A percentile compares a stretch with the other conserved stretches of the same genome.
Conservation (phyloP, 1,140 invertebrate species). For the Macrobrachium rosenbergii region DNA sequence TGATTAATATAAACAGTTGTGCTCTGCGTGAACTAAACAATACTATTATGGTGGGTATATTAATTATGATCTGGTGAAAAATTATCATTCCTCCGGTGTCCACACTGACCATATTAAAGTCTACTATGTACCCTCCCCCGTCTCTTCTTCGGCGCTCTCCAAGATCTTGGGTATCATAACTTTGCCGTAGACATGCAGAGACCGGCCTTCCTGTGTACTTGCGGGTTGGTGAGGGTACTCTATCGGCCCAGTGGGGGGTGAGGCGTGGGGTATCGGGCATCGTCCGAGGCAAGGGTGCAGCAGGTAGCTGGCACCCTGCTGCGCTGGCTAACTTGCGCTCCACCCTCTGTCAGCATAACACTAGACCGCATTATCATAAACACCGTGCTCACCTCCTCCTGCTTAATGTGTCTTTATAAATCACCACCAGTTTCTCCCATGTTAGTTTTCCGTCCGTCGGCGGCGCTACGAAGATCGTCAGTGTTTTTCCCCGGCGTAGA, state of each 20-base stretch:
- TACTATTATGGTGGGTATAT: too few species aligned
- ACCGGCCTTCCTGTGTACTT: too few species aligned
- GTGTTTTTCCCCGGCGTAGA: constrained; percentile 1
- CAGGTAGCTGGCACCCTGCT: constrained; percentile 49
- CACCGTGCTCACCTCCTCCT: not conserved
- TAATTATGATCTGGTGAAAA: too few species aligned
- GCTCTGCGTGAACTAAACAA: too few species aligned
- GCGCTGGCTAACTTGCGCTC: constrained; percentile 38
- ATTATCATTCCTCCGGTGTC: too few species aligned
- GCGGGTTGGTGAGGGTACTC: too few species aligned
- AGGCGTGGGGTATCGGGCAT: not conserved
- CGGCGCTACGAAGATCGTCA: not conserved
- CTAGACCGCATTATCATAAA: constrained; percentile 33
- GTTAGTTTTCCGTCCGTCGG: not conserved
- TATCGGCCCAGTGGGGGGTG: not conserved
- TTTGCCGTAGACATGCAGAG: too few species aligned
- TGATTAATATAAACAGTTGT: too few species aligned
- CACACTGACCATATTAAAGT: too few species aligned
- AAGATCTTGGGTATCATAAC: constrained; percentile 10
- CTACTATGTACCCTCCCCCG: not conserved
- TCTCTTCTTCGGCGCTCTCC: not conserved
- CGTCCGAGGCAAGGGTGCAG: not conserved
- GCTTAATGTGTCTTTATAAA: not conserved
- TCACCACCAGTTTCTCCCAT: constrained; percentile 27
- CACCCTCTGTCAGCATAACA: constrained; percentile 56